phyloP scores from a whole-genome alignment of 2,888 invertebrate genomes.

The Barypeithes pellucidus region DNA sequence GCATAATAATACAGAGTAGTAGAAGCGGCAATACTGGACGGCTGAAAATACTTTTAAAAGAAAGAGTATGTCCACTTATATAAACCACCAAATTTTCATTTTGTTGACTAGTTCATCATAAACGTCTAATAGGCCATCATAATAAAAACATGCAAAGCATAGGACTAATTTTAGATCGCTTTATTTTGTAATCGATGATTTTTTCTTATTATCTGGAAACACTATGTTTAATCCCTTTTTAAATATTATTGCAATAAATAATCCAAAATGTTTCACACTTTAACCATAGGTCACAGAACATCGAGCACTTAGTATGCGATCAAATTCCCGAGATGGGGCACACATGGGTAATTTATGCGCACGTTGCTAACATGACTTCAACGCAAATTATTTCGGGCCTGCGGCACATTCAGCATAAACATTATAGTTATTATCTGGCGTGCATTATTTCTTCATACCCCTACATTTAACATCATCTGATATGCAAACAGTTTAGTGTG shows the following conservation, averaged over 20 bases:
- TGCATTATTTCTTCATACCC: slow-evolving; percentile 56
- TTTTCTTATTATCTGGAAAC: too few species aligned
- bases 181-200: too few species aligned
- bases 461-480: slow-evolving; percentile 54
- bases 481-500: slow-evolving; percentile 47
- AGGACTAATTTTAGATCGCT: too few species aligned
- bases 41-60: too few species aligned
- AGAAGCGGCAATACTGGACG: too few species aligned
- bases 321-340: slow-evolving; percentile 34
- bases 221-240: too few species aligned
- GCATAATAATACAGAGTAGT: too few species aligned
- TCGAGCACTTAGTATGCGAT: slow-evolving; percentile 21
- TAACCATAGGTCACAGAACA: slow-evolving; percentile 20
- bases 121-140: too few species aligned
- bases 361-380: slow-evolving; percentile 56
- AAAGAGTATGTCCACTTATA: too few species aligned
- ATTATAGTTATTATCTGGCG: slow-evolving; percentile 57
- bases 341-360: slow-evolving; percentile 56
- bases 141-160: too few species aligned
- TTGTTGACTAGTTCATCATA: too few species aligned
- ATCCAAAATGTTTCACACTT: slow-evolving; percentile 19
- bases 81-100: too few species aligned
- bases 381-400: slow-evolving; percentile 57
- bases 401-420: slow-evolving; percentile 58
- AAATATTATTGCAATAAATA: neutral